phyloP scores from a whole-genome alignment of 30 jellyfish, hydroid and myxozoan genomes.

The Turritopsis dohrnii region DNA sequence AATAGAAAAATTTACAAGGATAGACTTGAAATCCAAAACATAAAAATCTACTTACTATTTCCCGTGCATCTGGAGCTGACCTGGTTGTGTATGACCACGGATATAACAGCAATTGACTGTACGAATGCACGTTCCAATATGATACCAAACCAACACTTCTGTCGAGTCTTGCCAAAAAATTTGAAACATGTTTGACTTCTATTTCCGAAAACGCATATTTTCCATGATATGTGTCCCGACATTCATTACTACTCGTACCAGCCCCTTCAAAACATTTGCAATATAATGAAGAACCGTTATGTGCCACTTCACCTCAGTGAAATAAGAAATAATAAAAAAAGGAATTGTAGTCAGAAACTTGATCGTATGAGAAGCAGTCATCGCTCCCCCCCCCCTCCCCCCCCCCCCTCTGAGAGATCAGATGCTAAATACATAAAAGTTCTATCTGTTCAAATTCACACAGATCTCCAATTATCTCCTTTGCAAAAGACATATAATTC shows the following conservation, averaged over 20 bases:
- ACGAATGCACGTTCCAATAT: constrained; percentile 89
- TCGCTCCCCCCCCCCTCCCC: too few species aligned
- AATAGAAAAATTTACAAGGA: too few species aligned
- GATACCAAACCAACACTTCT: constrained; percentile 44
- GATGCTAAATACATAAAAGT: too few species aligned
- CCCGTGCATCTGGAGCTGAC: constrained; percentile 51
- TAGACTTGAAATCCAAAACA: too few species aligned
- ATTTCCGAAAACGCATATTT: constrained; percentile 61
- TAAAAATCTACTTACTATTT: constrained; percentile 51
- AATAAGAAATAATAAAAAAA: neutral
- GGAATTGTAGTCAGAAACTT: neutral
- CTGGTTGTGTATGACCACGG: constrained; percentile 94
- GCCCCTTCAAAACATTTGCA: constrained; percentile 32
- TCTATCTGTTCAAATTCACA: too few species aligned
- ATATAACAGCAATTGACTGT: constrained; percentile 89
- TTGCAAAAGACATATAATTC: neutral
- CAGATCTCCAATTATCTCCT: too few species aligned
- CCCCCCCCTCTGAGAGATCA: too few species aligned
- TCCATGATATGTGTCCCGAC: constrained; percentile 75
- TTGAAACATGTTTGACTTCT: constrained; percentile 62
- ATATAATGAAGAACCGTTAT: neutral
- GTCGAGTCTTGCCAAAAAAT: constrained; percentile 20
- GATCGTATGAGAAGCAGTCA: too few species aligned
- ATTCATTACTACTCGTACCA: constrained; percentile 75
- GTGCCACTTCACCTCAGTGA: neutral